A percentile compares a stretch with the other conserved stretches of the same genome.
Conservation (phyloP, 2,797 vertebrate species). For the Enteromius fasciolatus region DNA sequence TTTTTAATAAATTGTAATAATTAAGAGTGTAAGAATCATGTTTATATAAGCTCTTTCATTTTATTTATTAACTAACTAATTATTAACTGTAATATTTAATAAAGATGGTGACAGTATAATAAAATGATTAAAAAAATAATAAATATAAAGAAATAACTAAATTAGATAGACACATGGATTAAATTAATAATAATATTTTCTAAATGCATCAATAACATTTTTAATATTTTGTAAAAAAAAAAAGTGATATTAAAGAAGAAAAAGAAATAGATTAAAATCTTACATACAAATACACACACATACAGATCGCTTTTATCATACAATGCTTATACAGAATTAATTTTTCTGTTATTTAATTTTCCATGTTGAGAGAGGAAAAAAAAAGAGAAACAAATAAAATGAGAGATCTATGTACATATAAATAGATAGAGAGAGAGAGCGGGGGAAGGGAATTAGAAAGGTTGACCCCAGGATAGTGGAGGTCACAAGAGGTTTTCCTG, state of each 20-base stretch:
- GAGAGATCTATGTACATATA: neutral
- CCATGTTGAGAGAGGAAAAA: neutral
- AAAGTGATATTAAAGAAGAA: neutral
- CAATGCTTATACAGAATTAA: neutral
- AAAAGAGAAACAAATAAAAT: conserved; percentile 22
- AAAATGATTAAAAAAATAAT: neutral
- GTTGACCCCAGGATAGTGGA: conserved; percentile 17
- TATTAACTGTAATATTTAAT: neutral
- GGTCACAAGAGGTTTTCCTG: conserved; percentile 50
- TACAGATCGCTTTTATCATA: neutral
- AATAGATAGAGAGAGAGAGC: neutral
- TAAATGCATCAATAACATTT: too few relatives aligned
- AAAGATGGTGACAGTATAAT: neutral
- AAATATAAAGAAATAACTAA: neutral
- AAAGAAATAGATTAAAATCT: neutral
- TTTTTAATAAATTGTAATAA: too few relatives aligned
- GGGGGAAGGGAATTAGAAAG: conserved; percentile 27
- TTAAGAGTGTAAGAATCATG: too few relatives aligned
- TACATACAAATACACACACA: neutral
- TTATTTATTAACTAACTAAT: neutral
- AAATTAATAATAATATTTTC: too few relatives aligned
- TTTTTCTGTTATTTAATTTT: neutral
- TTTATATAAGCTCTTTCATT: neutral
- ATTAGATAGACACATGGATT: neutral
- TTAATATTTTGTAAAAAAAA: neutral